Evolutionary conservation across 2,888 invertebrate genomes (phyloP).

Genomic region (Andrena hattorfiana): DNA sequence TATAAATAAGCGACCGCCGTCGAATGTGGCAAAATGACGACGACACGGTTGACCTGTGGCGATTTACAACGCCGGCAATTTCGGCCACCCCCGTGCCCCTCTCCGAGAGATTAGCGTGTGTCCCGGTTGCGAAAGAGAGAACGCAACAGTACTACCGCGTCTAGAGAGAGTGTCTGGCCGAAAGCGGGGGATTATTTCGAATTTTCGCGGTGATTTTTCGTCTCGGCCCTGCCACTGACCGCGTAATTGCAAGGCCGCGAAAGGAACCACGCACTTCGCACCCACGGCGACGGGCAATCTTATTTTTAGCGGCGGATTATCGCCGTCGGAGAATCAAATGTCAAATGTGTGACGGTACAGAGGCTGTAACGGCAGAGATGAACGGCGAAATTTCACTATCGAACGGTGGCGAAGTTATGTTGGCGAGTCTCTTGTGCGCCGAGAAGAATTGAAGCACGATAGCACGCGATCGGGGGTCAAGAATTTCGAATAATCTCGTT

Average conservation of each 20-base stretch:
- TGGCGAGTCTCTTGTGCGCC: not conserved
- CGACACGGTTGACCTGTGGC: not conserved
- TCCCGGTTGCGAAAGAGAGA: not conserved
- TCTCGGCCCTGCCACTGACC: not conserved
- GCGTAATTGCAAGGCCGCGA: slow-evolving; percentile 6
- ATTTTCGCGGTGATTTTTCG: not conserved
- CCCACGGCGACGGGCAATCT: not conserved
- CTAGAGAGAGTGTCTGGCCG: not conserved
- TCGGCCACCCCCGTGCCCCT: not conserved
- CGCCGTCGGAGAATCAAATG: not conserved
- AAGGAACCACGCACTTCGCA: not conserved
- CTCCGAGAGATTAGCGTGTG: not conserved
- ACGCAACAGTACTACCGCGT: not conserved
- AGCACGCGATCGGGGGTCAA: not conserved
- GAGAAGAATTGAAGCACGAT: not conserved
- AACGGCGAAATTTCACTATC: not conserved
- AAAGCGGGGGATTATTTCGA: not conserved
- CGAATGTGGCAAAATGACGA: not conserved
- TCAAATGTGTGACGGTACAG: not conserved
- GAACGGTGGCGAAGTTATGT: not conserved
- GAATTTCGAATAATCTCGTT: slow-evolving; percentile 3
- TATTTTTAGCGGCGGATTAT: slow-evolving; percentile 6
- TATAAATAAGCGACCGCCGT: slow-evolving; percentile 13
- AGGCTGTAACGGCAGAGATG: not conserved
- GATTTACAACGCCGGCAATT: not conserved